A percentile compares a stretch with the other conserved stretches of the same genome.
These are phyloP conservation scores for Nesidiocoris tenuis DNA, from an alignment of 2,888 invertebrate genomes.

Conservation along the genomic window DNA sequence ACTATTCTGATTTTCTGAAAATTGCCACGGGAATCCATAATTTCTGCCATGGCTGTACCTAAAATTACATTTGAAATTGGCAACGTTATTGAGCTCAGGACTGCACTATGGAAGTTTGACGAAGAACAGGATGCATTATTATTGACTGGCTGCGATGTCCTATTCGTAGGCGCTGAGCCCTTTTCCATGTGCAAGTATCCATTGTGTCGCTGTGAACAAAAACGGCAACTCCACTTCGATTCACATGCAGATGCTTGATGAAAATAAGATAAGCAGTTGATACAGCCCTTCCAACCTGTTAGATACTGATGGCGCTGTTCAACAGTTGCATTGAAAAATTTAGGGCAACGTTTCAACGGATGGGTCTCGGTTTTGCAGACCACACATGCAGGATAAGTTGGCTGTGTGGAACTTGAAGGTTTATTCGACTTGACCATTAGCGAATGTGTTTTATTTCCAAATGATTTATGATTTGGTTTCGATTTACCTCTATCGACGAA, in stretches of 20 bases:
- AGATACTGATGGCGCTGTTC: not conserved
- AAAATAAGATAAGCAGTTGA: not conserved
- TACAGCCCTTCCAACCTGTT: not conserved
- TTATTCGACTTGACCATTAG: no score
- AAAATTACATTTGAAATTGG: slow-evolving; percentile 1
- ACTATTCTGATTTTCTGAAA: not conserved
- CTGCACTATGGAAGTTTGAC: not conserved
- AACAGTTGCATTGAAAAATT: not conserved
- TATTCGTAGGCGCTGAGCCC: not conserved
- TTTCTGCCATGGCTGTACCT: not conserved
- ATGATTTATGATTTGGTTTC: no score
- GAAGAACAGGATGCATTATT: not conserved
- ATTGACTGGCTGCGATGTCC: not conserved
- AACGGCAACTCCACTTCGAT: not conserved
- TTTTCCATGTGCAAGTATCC: not conserved
- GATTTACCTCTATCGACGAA: no score
- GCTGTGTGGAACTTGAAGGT: no score
- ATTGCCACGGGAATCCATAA: not conserved
- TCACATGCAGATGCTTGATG: not conserved
- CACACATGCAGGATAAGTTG: no score
- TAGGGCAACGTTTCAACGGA: not conserved
- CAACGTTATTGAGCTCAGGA: no score
- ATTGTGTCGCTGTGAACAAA: not conserved
- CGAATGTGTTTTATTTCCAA: no score
- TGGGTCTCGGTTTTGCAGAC: not conserved